A percentile compares a stretch with the other conserved stretches of the same genome.
phyloP scores from a whole-genome alignment of 2,888 invertebrate genomes.

The Orthonychiurus folsomi region DNA sequence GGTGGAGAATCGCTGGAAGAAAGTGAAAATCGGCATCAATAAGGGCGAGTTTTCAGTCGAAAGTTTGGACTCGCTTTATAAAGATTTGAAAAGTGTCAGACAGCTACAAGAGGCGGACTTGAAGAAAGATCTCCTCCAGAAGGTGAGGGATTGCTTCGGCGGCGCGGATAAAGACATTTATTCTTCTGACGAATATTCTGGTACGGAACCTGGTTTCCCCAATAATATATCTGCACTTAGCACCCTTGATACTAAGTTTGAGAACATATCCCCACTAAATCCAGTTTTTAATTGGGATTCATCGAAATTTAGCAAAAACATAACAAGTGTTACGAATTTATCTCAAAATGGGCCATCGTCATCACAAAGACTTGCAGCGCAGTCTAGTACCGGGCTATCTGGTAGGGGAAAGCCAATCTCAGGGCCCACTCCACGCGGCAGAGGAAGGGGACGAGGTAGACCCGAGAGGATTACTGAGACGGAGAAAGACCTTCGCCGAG shows the following conservation, averaged over 20 bases:
- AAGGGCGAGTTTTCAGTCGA: neutral
- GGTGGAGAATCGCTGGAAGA: too few relatives aligned
- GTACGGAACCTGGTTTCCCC: neutral
- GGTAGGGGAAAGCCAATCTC: neutral
- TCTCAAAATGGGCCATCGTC: neutral
- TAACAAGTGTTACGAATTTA: neutral
- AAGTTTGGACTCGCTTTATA: neutral
- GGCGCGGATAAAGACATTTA: neutral
- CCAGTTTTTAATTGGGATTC: neutral
- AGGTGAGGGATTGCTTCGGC: neutral
- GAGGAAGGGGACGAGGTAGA: neutral
- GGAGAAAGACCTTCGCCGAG: too few relatives aligned
- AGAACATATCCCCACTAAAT: neutral
- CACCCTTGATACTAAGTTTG: neutral
- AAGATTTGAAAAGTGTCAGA: neutral
- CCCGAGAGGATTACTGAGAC: too few relatives aligned
- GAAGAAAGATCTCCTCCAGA: neutral
- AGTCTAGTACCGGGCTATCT: neutral
- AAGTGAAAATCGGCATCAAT: too few relatives aligned
- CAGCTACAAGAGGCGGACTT: neutral
- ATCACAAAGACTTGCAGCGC: neutral
- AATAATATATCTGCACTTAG: neutral
- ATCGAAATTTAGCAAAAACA: neutral
- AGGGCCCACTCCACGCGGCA: neutral
- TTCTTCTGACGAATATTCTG: neutral